phyloP scores from a whole-genome alignment of 2,888 invertebrate genomes.

The Agonopterix alstromeriana region DNA sequence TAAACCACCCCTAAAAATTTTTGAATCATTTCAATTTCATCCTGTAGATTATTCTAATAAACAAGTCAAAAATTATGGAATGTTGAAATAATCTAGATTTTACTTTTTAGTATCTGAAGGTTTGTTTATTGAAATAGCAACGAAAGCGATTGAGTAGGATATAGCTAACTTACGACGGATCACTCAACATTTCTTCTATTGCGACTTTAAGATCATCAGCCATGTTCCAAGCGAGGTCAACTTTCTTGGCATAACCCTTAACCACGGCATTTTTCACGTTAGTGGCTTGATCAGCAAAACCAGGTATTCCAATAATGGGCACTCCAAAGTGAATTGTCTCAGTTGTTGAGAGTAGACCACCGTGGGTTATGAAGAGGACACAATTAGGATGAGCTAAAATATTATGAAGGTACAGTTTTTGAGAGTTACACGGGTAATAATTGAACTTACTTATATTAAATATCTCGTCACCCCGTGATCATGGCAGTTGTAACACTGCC shows the following conservation, averaged over 20 bases:
- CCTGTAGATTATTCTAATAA: too few relatives aligned
- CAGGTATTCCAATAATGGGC: conserved; percentile 49
- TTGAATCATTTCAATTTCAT: too few relatives aligned
- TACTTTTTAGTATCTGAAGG: too few relatives aligned
- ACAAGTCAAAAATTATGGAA: too few relatives aligned
- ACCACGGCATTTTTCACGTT: conserved; percentile 35
- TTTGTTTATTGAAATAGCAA: too few relatives aligned
- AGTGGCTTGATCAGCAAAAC: conserved; percentile 44
- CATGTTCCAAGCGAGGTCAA: conserved; percentile 26
- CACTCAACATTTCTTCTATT: conserved; percentile 24
- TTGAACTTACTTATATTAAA: too few relatives aligned
- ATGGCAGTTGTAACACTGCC: background rate
- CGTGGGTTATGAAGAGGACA: conserved; percentile 50
- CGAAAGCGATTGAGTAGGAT: background rate
- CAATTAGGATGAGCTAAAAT: conserved; percentile 50
- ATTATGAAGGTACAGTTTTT: background rate
- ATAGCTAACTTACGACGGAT: conserved; percentile 8
- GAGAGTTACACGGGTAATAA: too few relatives aligned
- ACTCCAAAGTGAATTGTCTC: conserved; percentile 44
- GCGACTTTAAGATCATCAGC: conserved; percentile 24
- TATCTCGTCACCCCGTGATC: too few relatives aligned
- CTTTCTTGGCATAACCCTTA: conserved; percentile 34
- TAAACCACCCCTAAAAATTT: too few relatives aligned
- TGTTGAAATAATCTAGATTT: too few relatives aligned
- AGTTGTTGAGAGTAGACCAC: conserved; percentile 47